Evolutionary conservation across 2,888 invertebrate genomes (phyloP).

Genomic region (Pandemis corylana): DNA sequence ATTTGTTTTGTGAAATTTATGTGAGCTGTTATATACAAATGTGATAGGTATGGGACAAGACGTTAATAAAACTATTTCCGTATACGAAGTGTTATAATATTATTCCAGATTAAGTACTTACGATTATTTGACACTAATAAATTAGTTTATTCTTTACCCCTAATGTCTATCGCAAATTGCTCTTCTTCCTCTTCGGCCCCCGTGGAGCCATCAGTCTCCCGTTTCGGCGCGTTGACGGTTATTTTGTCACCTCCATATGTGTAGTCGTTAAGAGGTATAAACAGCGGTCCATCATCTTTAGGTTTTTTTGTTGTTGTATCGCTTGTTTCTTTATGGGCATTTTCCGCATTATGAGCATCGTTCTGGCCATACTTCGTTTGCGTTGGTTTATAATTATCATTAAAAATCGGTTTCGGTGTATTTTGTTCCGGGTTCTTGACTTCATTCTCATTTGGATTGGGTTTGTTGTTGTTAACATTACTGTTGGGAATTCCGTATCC

Average conservation of each 20-base stretch:
- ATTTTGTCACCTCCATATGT: slow-evolving; percentile 63
- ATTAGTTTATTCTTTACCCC: slow-evolving; percentile 59
- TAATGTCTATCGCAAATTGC: slow-evolving; percentile 66
- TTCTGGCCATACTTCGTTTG: slow-evolving; percentile 39
- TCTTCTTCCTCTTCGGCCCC: slow-evolving; percentile 58
- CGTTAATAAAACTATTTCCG: neutral
- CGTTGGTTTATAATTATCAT: slow-evolving; percentile 38
- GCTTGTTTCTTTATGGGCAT: slow-evolving; percentile 32
- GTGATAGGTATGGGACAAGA: neutral
- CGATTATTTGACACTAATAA: neutral
- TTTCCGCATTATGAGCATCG: slow-evolving; percentile 28
- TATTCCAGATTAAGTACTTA: slow-evolving; percentile 7
- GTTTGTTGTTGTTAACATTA: slow-evolving; percentile 20
- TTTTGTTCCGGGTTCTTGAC: slow-evolving; percentile 24
- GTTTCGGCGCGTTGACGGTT: slow-evolving; percentile 66
- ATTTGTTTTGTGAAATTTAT: neutral
- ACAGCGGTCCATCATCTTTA: slow-evolving; percentile 60
- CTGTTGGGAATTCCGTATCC: slow-evolving; percentile 40
- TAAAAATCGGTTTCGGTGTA: slow-evolving; percentile 19
- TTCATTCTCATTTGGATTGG: slow-evolving; percentile 24
- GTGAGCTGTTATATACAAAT: neutral
- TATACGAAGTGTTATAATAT: slow-evolving; percentile 2
- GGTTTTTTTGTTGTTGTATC: slow-evolving; percentile 59
- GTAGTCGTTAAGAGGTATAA: slow-evolving; percentile 68
- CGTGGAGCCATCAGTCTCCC: slow-evolving; percentile 59